Evolutionary conservation across 2,888 invertebrate genomes (phyloP).

Genomic region (Hecatera dysodea): DNA sequence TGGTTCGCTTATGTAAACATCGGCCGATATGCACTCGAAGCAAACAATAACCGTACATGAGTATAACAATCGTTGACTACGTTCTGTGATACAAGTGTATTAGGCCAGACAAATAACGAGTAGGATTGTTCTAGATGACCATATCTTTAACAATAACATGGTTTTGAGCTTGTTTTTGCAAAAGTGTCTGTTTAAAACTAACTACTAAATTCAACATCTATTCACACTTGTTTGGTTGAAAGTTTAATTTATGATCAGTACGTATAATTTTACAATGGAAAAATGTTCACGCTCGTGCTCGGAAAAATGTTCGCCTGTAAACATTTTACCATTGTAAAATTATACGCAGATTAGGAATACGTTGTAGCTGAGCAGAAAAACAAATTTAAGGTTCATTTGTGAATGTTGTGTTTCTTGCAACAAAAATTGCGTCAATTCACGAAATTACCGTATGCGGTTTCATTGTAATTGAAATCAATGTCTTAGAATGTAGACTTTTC

Average conservation of each 20-base stretch:
- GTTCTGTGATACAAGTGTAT: conserved; percentile 57
- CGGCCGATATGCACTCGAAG: conserved; percentile 61
- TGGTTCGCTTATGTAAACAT: conserved; percentile 69
- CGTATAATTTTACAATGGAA: too few species aligned
- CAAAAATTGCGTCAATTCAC: conserved; percentile 36
- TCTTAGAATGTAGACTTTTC: conserved; percentile 44
- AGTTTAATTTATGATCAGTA: conserved; percentile 46
- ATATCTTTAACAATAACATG: background rate
- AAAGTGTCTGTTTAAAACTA: conserved; percentile 13
- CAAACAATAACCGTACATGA: conserved; percentile 64
- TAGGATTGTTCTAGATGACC: conserved; percentile 15
- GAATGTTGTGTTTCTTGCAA: conserved; percentile 28
- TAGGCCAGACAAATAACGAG: conserved; percentile 28
- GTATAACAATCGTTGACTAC: conserved; percentile 59
- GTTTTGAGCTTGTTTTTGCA: background rate
- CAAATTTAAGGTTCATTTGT: conserved; percentile 27
- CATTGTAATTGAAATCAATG: conserved; percentile 53
- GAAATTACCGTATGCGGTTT: conserved; percentile 56
- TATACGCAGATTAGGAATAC: conserved; percentile 15
- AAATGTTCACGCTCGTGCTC: too few species aligned
- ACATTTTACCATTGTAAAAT: conserved; percentile 16
- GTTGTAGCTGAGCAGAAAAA: conserved; percentile 22
- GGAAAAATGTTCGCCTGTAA: too few species aligned
- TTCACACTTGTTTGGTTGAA: conserved; percentile 35
- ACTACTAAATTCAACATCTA: conserved; percentile 31